Conservation (phyloP, 2,797 vertebrate genomes). For the Paedocypris micromegethes region DNA sequence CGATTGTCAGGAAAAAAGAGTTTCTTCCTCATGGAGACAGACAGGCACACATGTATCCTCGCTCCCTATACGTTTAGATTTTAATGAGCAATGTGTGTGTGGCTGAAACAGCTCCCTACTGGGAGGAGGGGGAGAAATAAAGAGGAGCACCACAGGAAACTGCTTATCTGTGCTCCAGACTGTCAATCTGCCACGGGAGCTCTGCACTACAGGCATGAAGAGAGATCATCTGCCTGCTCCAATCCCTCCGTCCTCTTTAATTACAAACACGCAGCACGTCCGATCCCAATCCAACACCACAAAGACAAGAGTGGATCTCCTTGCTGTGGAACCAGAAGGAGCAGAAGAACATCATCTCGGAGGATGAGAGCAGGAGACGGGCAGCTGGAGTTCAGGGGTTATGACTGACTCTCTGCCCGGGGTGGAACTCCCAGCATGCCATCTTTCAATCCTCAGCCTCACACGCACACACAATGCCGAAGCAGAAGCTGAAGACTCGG, state of each 20-base stretch:
- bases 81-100: slow-evolving; percentile 36
- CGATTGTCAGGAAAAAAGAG: too few relatives aligned
- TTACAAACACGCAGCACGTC: slow-evolving; percentile 34
- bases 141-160: slow-evolving; percentile 22
- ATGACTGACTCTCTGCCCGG: slow-evolving; percentile 49
- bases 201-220: slow-evolving; percentile 40
- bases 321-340: slow-evolving; percentile 37
- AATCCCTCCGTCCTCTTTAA: slow-evolving; percentile 39
- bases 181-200: slow-evolving; percentile 41
- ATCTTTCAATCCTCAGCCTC: slow-evolving; percentile 56
- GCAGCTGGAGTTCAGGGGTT: slow-evolving; percentile 57
- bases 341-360: neutral
- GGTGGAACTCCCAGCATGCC: slow-evolving; percentile 57
- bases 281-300: slow-evolving; percentile 5
- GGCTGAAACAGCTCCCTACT: slow-evolving; percentile 24
- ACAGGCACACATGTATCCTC: slow-evolving; percentile 8
- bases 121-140: slow-evolving; percentile 20
- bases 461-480: slow-evolving; percentile 7
- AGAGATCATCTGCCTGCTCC: slow-evolving; percentile 47
- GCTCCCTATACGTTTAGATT: slow-evolving; percentile 29
- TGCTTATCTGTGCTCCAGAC: slow-evolving; percentile 41
- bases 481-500: slow-evolving; percentile 26
- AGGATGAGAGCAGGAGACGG: slow-evolving; percentile 3
- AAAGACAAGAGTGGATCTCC: slow-evolving; percentile 6
- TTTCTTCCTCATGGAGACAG: slow-evolving; percentile 29